Conservation (phyloP, 1,140 invertebrate genomes). For the Zaprionus ornatus region DNA sequence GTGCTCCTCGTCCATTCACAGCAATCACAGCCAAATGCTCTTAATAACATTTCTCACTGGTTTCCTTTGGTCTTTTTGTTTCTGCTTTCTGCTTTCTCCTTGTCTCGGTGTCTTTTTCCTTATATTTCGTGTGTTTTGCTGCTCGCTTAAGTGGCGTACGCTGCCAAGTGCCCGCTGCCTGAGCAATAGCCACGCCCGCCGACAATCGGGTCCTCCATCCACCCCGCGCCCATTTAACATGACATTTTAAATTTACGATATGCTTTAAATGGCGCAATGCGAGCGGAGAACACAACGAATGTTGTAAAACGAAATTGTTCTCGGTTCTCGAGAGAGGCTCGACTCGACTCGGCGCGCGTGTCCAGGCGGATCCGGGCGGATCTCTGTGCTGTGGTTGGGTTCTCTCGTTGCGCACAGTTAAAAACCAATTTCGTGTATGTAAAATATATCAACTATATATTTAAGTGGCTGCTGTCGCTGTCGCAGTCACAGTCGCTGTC, state of each 20-base stretch:
- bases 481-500: conserved; percentile 33
- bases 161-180: conserved; percentile 53
- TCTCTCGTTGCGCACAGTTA: conserved; percentile 62
- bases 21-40: conserved; percentile 71
- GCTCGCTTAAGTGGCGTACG: conserved; percentile 64
- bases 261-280: conserved; percentile 80
- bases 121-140: conserved; percentile 19
- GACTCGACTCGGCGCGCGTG: neutral
- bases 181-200: conserved; percentile 53
- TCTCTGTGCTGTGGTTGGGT: conserved; percentile 48
- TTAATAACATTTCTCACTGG: conserved; percentile 79
- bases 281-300: conserved; percentile 71
- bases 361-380: conserved; percentile 18
- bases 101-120: conserved; percentile 38
- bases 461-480: conserved; percentile 65
- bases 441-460: conserved; percentile 82
- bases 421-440: conserved; percentile 82
- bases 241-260: conserved; percentile 82
- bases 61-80: conserved; percentile 39
- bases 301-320: conserved; percentile 80
- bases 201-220: conserved; percentile 28
- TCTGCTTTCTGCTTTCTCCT: conserved; percentile 26
- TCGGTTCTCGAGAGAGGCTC: conserved; percentile 48
- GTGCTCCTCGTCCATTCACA: conserved; percentile 23
- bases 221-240: conserved; percentile 60